phyloP scores from a whole-genome alignment of 1,140 invertebrate species.

The Danaus melanippus region DNA sequence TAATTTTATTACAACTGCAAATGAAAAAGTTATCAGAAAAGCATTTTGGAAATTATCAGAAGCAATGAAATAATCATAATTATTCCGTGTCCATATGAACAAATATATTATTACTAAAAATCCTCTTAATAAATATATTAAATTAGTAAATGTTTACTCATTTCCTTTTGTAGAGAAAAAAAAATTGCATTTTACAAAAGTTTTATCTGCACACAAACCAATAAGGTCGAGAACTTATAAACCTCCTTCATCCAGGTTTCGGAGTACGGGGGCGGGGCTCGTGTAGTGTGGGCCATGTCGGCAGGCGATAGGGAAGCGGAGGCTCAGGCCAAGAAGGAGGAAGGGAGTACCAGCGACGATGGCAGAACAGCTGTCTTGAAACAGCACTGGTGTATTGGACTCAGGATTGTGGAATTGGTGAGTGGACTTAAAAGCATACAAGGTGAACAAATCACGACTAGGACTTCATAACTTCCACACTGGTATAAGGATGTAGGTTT shows the following conservation, averaged over 20 bases:
- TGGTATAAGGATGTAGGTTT: no score
- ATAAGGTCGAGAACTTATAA: background rate
- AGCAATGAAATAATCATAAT: no score
- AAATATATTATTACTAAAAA: no score
- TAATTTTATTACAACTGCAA: no score
- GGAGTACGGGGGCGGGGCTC: conserved; percentile 55
- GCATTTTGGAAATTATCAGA: no score
- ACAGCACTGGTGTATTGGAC: conserved; percentile 52
- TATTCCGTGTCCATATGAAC: no score
- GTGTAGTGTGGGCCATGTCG: conserved; percentile 63
- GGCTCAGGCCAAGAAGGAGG: conserved; percentile 61
- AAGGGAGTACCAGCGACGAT: conserved; percentile 36
- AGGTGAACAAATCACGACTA: no score
- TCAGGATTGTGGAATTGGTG: conserved; percentile 51
- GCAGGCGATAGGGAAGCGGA: conserved; percentile 58
- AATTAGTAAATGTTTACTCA: no score
- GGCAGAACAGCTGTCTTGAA: conserved; percentile 52
- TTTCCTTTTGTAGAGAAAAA: no score
- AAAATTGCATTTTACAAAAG: background rate
- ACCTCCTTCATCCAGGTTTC: conserved; percentile 35
- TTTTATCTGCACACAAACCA: background rate
- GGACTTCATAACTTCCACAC: no score
- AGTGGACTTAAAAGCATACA: conserved; percentile 14
- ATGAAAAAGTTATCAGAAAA: no score
- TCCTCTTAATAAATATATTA: no score